phyloP scores from a whole-genome alignment of 2,797 vertebrate species.

The Protonibea diacanthus region DNA sequence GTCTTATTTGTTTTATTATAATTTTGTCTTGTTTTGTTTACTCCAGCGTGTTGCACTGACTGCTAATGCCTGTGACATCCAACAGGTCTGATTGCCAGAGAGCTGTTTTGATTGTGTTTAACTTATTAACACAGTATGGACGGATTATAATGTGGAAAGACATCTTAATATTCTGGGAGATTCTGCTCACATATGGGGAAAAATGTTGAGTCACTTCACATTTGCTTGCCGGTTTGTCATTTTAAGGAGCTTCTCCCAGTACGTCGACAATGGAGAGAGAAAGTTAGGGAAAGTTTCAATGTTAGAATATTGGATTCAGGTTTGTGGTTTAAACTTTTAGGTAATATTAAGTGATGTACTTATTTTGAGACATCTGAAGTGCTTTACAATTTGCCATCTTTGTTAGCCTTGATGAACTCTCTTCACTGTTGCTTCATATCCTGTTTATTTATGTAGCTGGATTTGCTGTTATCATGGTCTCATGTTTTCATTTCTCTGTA shows the following conservation, averaged over 20 bases:
- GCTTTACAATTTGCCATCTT: conserved; percentile 8
- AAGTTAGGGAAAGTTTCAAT: neutral
- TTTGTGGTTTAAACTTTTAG: neutral
- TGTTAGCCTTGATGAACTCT: neutral
- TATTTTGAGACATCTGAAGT: neutral
- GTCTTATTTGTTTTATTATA: neutral
- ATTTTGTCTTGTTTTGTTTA: conserved; percentile 10
- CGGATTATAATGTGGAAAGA: neutral
- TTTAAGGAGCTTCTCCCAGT: neutral
- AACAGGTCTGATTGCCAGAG: neutral
- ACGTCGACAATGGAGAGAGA: neutral
- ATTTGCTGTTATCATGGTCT: neutral
- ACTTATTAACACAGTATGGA: neutral
- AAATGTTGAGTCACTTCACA: neutral
- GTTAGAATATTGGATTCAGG: neutral
- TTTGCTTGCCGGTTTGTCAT: neutral
- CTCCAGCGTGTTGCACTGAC: neutral
- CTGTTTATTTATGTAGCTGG: neutral
- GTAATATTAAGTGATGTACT: neutral
- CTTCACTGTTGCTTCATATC: neutral
- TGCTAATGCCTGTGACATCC: neutral
- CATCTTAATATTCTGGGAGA: neutral
- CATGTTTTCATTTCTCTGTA: neutral
- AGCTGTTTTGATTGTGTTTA: neutral
- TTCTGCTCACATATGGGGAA: neutral